Evolutionary conservation across 2,888 invertebrate genomes (phyloP).

Genomic region (Trypoxylon attenuatum): DNA sequence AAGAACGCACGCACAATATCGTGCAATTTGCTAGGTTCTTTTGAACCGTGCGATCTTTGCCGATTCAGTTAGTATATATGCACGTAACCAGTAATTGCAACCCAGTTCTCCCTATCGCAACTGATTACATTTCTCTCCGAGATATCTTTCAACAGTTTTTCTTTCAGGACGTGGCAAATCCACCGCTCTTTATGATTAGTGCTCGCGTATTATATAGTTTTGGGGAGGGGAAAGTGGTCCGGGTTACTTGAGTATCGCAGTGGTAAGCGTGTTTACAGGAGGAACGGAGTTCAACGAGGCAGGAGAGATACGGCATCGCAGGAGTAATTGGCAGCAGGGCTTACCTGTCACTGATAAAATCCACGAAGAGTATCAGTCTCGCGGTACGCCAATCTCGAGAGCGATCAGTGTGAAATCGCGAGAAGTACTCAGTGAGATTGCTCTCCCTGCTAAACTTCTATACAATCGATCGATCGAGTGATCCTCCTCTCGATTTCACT

Average conservation of each 20-base stretch:
- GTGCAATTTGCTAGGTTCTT: conserved; percentile 1
- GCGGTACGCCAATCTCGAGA: conserved; percentile 26
- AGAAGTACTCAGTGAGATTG: conserved; percentile 39
- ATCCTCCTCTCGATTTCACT: conserved; percentile 52
- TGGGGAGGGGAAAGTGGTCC: no score
- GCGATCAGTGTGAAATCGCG: conserved; percentile 48
- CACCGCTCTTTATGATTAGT: no score
- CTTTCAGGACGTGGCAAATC: no score
- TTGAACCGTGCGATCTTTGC: neutral
- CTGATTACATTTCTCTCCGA: no score
- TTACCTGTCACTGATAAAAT: conserved; percentile 41
- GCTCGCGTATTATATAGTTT: no score
- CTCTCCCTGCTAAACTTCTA: conserved; percentile 10
- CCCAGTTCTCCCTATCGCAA: no score
- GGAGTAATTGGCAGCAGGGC: conserved; percentile 45
- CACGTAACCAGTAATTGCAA: no score
- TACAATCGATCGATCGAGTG: conserved; percentile 41
- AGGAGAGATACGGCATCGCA: conserved; percentile 13
- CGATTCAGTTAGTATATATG: neutral
- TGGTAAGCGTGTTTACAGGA: no score
- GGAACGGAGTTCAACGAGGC: conserved; percentile 14
- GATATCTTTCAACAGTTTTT: no score
- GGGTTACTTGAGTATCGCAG: no score
- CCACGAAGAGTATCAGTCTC: conserved; percentile 28
- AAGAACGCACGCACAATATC: conserved; percentile 6